Percentiles rank a stretch among this genome's conserved stretches.
phyloP scores from a whole-genome alignment of 1,140 invertebrate species.

The Eupeodes corollae region DNA sequence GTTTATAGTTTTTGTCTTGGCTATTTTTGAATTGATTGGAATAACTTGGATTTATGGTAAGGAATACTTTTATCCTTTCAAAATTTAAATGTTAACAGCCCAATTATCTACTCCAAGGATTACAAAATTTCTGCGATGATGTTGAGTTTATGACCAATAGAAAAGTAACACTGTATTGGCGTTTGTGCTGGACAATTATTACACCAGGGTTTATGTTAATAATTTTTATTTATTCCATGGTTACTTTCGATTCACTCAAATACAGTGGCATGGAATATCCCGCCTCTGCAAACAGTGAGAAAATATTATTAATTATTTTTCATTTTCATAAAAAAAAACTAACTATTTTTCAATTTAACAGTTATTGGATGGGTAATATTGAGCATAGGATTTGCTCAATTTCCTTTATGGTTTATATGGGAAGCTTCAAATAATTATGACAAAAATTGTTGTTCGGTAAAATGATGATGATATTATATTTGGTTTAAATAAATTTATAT shows the following conservation, averaged over 20 bases:
- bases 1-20: conserved; percentile 64
- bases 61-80: conserved; percentile 9
- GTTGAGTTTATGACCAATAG: conserved; percentile 66
- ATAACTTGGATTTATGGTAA: conserved; percentile 71
- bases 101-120: conserved; percentile 31
- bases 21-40: conserved; percentile 57
- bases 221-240: conserved; percentile 54
- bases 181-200: conserved; percentile 65
- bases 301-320: background rate
- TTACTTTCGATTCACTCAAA: conserved; percentile 40
- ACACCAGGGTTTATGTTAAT: conserved; percentile 59
- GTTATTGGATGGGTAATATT: conserved; percentile 41
- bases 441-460: conserved; percentile 29
- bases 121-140: conserved; percentile 60
- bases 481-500: conserved; percentile 8
- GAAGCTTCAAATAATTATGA: conserved; percentile 11
- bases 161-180: conserved; percentile 64
- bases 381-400: conserved; percentile 37
- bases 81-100: background rate
- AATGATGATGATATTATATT: conserved; percentile 22
- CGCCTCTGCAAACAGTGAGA: conserved; percentile 31
- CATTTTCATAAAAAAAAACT: conserved; percentile 2
- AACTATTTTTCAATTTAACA: conserved; percentile 2
- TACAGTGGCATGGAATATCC: conserved; percentile 42
- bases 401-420: conserved; percentile 40